Evolutionary conservation across 2,113 vertebrate species (phyloP), one percentile per base, ranked within the genome.

Genomic region (Orientallactaga bullata): DNA sequence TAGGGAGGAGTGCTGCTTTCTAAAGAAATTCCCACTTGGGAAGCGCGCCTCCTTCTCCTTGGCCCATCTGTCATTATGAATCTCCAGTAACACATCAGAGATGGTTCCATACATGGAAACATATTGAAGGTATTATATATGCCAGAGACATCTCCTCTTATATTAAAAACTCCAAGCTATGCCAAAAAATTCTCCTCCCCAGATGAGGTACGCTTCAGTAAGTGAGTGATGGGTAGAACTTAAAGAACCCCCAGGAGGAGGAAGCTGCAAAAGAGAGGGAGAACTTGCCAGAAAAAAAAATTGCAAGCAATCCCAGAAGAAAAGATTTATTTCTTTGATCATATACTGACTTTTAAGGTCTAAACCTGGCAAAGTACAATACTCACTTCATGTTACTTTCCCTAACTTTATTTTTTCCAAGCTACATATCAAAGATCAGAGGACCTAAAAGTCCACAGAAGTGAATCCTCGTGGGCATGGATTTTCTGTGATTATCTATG

Each of bases 121-220:
- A 97, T 95, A 78, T 18, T 93, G 94, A 96, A 95, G 47, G 84
- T 78, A 97, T 93, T 94, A 95, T 79, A 80, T 61, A 72, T 93
- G 86, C 94, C 94, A 97, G 61, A 95, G 76, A 94, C 13, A 23
- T 89, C 81, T 87, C 79, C 71, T 93, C 89, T 96, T 77, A 7
- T 84, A 89, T 80, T 89, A 93, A 92, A 88, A 95, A 85, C 79
- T 72, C 89, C 39, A n/a, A 94, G 76, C 66, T 28, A 47, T 65
- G 87, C 85, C 96, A 95, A 94, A 47, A 92, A 30, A 11, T 61
- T 89, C 78, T 92, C 86, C 58, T 80, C 94, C 88, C 83, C 90
- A 95, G 94, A 92, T 77, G 94, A 88, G 84, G 58, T 90, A 58
- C 66, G 82, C 88, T 96, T 92, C 74, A 90, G 88, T 68, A 91